Evolutionary conservation across 2,888 invertebrate genomes (phyloP).

Genomic region (Cacoxenus indagator): DNA sequence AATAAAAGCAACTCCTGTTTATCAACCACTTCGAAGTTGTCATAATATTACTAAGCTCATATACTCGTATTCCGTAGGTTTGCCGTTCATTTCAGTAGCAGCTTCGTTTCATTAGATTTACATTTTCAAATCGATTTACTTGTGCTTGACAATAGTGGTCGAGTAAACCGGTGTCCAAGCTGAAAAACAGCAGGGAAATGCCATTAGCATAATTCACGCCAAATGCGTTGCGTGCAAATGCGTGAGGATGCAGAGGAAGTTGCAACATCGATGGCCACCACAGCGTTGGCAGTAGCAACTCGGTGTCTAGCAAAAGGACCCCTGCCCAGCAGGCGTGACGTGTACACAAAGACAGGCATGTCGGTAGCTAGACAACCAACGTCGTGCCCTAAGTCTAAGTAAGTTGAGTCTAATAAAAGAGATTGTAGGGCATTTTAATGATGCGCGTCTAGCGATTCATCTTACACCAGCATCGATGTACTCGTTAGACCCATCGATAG

Average conservation of each 20-base stretch:
- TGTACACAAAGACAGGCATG: background rate
- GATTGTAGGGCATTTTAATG: constrained; percentile 20
- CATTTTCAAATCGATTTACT: no score
- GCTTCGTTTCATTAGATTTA: no score
- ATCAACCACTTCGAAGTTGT: no score
- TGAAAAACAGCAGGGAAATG: background rate
- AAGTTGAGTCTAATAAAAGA: constrained; percentile 17
- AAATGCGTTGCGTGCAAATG: background rate
- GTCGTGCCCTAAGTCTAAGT: background rate
- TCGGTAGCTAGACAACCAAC: no score
- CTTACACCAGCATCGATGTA: background rate
- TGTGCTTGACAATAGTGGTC: no score
- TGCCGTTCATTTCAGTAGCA: no score
- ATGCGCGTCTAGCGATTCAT: constrained; percentile 12
- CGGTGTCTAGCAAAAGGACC: background rate
- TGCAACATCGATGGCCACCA: background rate
- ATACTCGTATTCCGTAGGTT: no score
- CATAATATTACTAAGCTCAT: no score
- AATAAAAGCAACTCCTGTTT: no score
- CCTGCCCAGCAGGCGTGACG: background rate
- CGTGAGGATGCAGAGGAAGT: background rate
- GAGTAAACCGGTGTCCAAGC: constrained; percentile 20
- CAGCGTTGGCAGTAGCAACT: background rate
- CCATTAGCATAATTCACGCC: constrained; percentile 20
- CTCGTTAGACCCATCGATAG: background rate